Conservation (phyloP, 2,113 vertebrate genomes). For the Shinisaurus crocodilurus region DNA sequence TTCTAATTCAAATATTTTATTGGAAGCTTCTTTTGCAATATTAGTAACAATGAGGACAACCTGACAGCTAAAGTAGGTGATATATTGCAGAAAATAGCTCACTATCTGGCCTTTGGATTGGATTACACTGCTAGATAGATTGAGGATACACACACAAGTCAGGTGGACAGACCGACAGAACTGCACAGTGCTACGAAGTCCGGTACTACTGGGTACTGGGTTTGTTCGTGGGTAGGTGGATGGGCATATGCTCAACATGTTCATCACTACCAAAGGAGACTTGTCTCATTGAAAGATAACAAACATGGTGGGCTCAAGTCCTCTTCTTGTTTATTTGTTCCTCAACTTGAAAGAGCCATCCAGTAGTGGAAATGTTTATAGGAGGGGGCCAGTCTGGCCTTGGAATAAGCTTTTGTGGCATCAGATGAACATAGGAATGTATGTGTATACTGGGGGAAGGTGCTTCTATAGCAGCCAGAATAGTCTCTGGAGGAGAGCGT, state of each 20-base stretch:
- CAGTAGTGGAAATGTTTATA: not conserved
- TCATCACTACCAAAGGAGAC: not conserved
- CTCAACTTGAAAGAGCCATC: not conserved
- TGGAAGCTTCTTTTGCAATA: not conserved
- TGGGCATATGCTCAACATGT: not conserved
- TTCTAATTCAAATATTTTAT: slow-evolving; percentile 1
- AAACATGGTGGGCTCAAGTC: not conserved
- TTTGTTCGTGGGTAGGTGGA: too few relatives aligned
- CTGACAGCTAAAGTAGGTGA: not conserved
- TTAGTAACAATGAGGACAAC: not conserved
- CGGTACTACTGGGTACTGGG: not conserved
- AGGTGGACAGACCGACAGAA: not conserved
- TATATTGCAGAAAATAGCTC: not conserved
- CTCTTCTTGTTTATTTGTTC: not conserved
- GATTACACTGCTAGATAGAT: not conserved
- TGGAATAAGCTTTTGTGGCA: too few relatives aligned
- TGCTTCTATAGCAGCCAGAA: not conserved
- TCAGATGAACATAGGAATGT: not conserved
- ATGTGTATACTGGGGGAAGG: not conserved
- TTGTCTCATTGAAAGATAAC: not conserved
- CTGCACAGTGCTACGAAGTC: not conserved
- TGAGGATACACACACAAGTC: too few relatives aligned
- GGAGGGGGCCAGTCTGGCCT: too few relatives aligned
- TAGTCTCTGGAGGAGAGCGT: not conserved
- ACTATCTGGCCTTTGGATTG: not conserved